Percentiles rank a stretch among this genome's conserved stretches.
Conservation (phyloP, 2,797 vertebrate species). For the Micrastur ruficollis region DNA sequence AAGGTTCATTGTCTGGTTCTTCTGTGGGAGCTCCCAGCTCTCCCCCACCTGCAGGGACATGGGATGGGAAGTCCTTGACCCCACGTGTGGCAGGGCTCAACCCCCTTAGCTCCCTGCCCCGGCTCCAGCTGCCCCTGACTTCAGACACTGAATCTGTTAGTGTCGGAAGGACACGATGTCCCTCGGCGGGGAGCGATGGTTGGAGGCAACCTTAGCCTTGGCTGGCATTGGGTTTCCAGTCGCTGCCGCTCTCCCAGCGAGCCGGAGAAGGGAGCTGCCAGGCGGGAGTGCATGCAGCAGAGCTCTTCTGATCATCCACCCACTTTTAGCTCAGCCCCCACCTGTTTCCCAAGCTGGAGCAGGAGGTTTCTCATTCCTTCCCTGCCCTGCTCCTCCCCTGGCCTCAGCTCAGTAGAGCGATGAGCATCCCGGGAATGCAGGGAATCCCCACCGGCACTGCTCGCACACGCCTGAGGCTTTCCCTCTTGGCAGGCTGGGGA, state of each 20-base stretch:
- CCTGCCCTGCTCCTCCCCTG: not conserved
- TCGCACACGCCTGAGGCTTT: slow-evolving; percentile 8
- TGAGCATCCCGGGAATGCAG: not conserved
- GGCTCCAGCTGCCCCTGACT: not conserved
- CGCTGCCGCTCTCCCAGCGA: rapidly evolving
- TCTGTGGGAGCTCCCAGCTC: not conserved
- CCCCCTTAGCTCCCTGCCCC: not conserved
- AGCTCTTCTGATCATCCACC: not conserved
- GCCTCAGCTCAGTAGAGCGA: rapidly evolving
- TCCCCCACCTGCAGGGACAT: rapidly evolving
- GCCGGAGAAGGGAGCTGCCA: not conserved
- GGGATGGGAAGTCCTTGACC: not conserved
- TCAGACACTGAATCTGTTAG: not conserved
- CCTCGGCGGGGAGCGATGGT: rapidly evolving
- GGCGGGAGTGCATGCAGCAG: not conserved
- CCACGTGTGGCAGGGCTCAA: rapidly evolving
- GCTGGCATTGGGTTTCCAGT: not conserved
- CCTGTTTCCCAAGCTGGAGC: slow-evolving; percentile 11
- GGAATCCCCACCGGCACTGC: not conserved
- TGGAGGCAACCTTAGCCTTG: not conserved
- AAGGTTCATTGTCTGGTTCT: not conserved
- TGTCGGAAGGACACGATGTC: not conserved
- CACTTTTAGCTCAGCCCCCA: slow-evolving; percentile 1
- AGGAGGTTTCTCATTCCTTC: slow-evolving; percentile 33
- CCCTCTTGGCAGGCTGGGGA: not conserved